Evolutionary conservation across 2,113 vertebrate species (phyloP).

Genomic region (Sula dactylatra): DNA sequence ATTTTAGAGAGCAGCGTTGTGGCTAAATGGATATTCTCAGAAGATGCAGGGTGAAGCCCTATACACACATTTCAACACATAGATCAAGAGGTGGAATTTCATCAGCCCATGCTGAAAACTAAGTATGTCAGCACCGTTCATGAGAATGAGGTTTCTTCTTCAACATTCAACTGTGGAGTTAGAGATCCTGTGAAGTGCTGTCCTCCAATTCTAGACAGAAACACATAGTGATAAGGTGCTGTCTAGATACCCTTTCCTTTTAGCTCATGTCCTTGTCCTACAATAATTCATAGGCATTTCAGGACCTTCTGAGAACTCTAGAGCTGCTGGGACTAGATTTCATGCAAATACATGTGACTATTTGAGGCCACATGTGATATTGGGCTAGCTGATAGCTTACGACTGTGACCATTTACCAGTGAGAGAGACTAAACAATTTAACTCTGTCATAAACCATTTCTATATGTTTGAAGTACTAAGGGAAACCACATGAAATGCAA

Average conservation of each 20-base stretch:
- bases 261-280: neutral
- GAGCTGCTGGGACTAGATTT: neutral
- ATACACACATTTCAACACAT: neutral
- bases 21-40: neutral
- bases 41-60: neutral
- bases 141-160: neutral
- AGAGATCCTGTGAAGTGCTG: neutral
- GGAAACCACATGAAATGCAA: neutral
- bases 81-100: neutral
- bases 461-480: neutral
- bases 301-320: neutral
- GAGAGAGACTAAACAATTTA: neutral
- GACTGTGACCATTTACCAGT: neutral
- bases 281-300: neutral
- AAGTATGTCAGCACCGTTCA: neutral
- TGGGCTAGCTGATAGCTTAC: neutral
- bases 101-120: neutral
- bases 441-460: neutral
- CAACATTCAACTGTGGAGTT: no score
- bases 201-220: neutral
- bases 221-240: accelerated
- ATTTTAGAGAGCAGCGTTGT: neutral
- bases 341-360: neutral
- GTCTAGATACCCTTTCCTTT: neutral
- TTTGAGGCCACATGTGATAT: neutral